Evolutionary conservation across 2,888 invertebrate species (phyloP).

Genomic region (Noctua fimbriata): DNA sequence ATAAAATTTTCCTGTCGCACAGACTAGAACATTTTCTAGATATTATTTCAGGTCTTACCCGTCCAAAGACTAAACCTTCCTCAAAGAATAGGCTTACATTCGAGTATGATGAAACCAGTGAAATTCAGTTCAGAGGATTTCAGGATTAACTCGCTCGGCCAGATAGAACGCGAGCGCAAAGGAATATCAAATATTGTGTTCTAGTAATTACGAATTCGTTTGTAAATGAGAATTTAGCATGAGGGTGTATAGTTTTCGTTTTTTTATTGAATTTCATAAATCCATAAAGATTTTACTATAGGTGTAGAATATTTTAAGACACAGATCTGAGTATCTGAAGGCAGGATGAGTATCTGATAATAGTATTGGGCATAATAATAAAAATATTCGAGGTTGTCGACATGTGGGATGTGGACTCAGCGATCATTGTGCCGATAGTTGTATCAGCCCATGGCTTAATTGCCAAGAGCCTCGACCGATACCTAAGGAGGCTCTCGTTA

Average conservation of each 20-base stretch:
- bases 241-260: neutral
- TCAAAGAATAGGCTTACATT: constrained; percentile 50
- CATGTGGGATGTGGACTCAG: too few species aligned
- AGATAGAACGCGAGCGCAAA: constrained; percentile 24
- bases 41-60: constrained; percentile 44
- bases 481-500: too few species aligned
- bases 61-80: constrained; percentile 33
- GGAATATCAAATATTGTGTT: constrained; percentile 25
- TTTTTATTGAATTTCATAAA: neutral
- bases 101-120: constrained; percentile 45
- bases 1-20: constrained; percentile 31
- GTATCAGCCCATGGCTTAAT: too few species aligned
- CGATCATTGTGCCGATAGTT: too few species aligned
- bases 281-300: neutral
- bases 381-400: too few species aligned
- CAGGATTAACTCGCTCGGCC: constrained; percentile 44
- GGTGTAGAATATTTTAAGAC: neutral
- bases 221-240: constrained; percentile 2
- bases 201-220: constrained; percentile 21
- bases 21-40: constrained; percentile 35
- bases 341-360: neutral
- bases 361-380: neutral
- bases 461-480: too few species aligned
- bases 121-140: constrained; percentile 50
- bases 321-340: neutral